phyloP scores from a whole-genome alignment of 2,797 vertebrate species.

The Eutrigla gurnardus region DNA sequence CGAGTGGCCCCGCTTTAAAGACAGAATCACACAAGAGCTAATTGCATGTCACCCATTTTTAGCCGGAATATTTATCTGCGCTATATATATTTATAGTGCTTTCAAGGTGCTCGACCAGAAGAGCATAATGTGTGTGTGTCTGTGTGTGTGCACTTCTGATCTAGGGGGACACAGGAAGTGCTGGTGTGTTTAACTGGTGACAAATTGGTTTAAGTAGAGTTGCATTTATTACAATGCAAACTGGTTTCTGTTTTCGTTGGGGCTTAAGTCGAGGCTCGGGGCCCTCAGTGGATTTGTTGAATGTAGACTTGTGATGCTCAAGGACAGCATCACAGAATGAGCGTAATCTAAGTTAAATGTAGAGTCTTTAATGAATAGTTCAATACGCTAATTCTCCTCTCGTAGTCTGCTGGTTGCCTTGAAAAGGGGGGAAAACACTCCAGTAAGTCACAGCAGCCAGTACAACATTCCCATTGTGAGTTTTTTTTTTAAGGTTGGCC shows the following conservation, averaged over 20 bases:
- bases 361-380: background rate
- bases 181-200: background rate
- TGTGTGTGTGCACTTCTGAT: constrained; percentile 1
- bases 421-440: background rate
- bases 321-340: background rate
- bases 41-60: constrained; percentile 68
- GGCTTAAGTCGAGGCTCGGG: background rate
- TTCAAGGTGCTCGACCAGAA: constrained; percentile 38
- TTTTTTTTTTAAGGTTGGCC: background rate
- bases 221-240: background rate
- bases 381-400: background rate
- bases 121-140: constrained; percentile 1
- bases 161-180: background rate
- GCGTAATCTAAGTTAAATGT: background rate
- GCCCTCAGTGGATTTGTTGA: background rate
- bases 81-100: constrained; percentile 53
- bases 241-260: constrained; percentile 8
- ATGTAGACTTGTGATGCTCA: background rate
- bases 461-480: background rate
- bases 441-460: background rate
- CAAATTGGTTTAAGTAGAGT: background rate
- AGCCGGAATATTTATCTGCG: constrained; percentile 62
- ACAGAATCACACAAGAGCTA: constrained; percentile 62
- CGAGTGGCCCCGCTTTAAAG: constrained; percentile 59
- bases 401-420: background rate